A percentile compares a stretch with the other conserved stretches of the same genome.
Conservation (phyloP, 1,140 invertebrate genomes). For the Heliconius melpomene region DNA sequence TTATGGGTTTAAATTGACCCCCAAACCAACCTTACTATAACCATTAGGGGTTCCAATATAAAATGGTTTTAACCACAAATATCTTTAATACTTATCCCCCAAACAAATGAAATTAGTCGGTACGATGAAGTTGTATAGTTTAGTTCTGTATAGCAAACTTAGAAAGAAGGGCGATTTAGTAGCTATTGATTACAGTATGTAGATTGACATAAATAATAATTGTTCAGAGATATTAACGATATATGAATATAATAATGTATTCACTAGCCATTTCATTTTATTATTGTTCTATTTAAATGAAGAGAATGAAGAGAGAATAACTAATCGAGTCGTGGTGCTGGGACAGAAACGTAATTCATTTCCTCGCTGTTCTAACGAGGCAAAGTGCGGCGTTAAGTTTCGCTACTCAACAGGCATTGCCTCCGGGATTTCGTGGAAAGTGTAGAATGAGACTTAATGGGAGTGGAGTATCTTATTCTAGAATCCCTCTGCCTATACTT, state of each 20-base stretch:
- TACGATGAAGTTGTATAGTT: slow-evolving; percentile 30
- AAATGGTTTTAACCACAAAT: slow-evolving; percentile 7
- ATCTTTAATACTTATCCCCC: slow-evolving; percentile 25
- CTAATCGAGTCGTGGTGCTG: no score
- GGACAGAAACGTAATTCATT: no score
- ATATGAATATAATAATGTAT: background rate
- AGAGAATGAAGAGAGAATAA: no score
- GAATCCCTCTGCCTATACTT: no score
- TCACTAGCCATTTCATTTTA: background rate
- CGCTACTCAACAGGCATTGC: no score
- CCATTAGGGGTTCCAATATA: slow-evolving; percentile 21
- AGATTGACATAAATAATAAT: slow-evolving; percentile 42
- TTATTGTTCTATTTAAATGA: background rate
- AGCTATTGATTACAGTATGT: slow-evolving; percentile 41
- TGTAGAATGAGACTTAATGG: no score
- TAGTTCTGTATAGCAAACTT: slow-evolving; percentile 23
- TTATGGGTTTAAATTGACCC: slow-evolving; percentile 27
- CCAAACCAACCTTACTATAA: background rate
- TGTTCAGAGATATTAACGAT: background rate
- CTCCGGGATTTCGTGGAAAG: no score
- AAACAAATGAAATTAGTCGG: slow-evolving; percentile 31
- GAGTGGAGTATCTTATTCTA: no score
- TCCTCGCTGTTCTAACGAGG: no score
- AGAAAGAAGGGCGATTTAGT: slow-evolving; percentile 38
- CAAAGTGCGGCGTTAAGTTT: no score